Evolutionary conservation across 1,140 invertebrate genomes (phyloP).

Genomic region (Manduca sexta): DNA sequence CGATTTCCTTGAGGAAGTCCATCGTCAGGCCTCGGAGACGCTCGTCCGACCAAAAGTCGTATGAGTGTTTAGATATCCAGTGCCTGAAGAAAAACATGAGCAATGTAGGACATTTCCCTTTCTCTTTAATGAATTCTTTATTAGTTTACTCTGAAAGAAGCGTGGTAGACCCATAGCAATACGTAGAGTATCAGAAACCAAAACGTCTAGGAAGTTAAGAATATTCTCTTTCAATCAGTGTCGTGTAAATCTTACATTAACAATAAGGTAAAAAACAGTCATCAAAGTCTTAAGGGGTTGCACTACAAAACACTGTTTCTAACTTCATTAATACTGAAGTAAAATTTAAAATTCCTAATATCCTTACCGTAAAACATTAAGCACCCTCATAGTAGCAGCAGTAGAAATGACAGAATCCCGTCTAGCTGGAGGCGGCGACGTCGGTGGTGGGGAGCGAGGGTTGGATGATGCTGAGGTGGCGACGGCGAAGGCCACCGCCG

Average conservation of each 20-base stretch:
- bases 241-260: too few species aligned
- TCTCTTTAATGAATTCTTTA: not conserved
- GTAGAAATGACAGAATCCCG: slow-evolving; percentile 93
- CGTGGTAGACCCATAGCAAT: too few species aligned
- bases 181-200: too few species aligned
- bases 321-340: not conserved
- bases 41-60: slow-evolving; percentile 90
- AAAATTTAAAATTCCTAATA: too few species aligned
- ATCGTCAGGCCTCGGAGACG: slow-evolving; percentile 85
- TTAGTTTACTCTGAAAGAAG: too few species aligned
- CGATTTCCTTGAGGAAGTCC: slow-evolving; percentile 92
- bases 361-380: slow-evolving; percentile 85
- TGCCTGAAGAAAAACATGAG: slow-evolving; percentile 54
- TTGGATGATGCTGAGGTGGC: slow-evolving; percentile 92
- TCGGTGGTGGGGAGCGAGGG: slow-evolving; percentile 72
- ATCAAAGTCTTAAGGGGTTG: too few species aligned
- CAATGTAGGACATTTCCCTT: too few species aligned
- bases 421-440: slow-evolving; percentile 56
- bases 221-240: too few species aligned
- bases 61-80: slow-evolving; percentile 81
- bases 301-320: too few species aligned
- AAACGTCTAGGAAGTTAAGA: too few species aligned
- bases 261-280: too few species aligned
- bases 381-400: slow-evolving; percentile 93
- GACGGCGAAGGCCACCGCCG: slow-evolving; percentile 93